These are phyloP conservation scores for Pelobates cultripes DNA, from an alignment of 2,797 vertebrate species.

Conservation along the genomic window DNA sequence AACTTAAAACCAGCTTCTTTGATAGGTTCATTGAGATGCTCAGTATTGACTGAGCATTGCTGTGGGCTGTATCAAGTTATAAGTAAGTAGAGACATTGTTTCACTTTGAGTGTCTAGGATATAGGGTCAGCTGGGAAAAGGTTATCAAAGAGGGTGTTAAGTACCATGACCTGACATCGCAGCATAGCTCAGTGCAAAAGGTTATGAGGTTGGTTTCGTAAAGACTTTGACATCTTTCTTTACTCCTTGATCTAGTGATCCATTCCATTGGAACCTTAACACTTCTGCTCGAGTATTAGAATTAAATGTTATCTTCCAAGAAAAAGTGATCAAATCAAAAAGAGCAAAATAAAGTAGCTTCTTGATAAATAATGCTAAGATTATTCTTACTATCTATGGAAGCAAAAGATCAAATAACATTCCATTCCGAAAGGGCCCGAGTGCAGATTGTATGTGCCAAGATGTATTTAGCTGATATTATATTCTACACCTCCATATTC, in stretches of 20 bases:
- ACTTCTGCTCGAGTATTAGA: not conserved
- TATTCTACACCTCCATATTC: slow-evolving; percentile 23
- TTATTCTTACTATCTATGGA: not conserved
- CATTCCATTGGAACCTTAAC: not conserved
- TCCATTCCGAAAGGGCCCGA: not conserved
- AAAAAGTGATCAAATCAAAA: not conserved
- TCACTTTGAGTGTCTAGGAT: not conserved
- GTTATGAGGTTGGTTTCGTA: not conserved
- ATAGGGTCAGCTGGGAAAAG: slow-evolving; percentile 13
- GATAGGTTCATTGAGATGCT: too few species aligned
- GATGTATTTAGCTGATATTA: slow-evolving; percentile 13
- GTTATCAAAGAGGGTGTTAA: slow-evolving; percentile 26
- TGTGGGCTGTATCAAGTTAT: too few species aligned
- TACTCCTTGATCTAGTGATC: not conserved
- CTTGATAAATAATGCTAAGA: not conserved
- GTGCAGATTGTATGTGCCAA: not conserved
- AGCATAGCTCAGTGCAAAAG: not conserved
- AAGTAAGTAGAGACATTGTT: not conserved
- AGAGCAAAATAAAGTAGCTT: not conserved
- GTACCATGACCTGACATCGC: not conserved
- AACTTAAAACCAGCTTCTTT: too few species aligned
- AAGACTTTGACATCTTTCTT: not conserved
- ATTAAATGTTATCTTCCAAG: not conserved
- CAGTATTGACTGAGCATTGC: too few species aligned
- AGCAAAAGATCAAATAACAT: not conserved